Base-by-base conservation (phyloP, 1,140 invertebrate species). In the Limonius californicus region DNA sequence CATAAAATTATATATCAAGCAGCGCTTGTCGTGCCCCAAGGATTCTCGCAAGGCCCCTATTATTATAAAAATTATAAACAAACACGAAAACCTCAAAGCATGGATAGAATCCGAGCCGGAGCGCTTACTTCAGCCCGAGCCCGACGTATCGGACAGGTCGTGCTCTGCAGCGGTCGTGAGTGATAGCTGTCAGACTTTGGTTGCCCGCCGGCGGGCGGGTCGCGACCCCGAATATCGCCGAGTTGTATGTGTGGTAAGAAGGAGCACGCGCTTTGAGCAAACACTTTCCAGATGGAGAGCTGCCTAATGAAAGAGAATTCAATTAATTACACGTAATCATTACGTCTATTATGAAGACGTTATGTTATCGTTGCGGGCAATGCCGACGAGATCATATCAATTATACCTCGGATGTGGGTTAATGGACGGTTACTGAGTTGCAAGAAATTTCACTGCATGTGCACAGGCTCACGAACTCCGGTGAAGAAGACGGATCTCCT, bases 31-130 rank as follows among this genome's bases (percentile, higher is more conserved):
- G 8, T 12, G 35, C 35, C n/a, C 35, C 8, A 39, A 39, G 35
- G 35, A 12, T 39, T 14, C n/a, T 12, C 2, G n/a, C 35, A 39
- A 39, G 35, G 35, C 35, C 35, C 35, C 35, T 39, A 39, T 39
- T 39, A 39, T 39, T 39, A 39, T 39, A 39, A 39, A 39, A 39
- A 39, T 39, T n/a, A 39, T 39, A 39, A 39, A 39, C 35, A 39
- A 39, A 39, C 35, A 39, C 35, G 35, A 39, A 39, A 39, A 39
- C 8, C 35, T 39, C n/a, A 39, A 39, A 39, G 35, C 35, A 39
- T 39, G 11, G n/a, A n/a, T n/a, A n/a, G n/a, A n/a, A n/a, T n/a
- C n/a, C n/a, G n/a, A n/a, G n/a, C n/a, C n/a, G n/a, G n/a, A n/a
- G n/a, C n/a, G n/a, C n/a, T n/a, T n/a, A n/a, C n/a, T n/a, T n/a